Evolutionary conservation across 2,888 invertebrate genomes (phyloP).

Genomic region (Pachymerium ferrugineum): DNA sequence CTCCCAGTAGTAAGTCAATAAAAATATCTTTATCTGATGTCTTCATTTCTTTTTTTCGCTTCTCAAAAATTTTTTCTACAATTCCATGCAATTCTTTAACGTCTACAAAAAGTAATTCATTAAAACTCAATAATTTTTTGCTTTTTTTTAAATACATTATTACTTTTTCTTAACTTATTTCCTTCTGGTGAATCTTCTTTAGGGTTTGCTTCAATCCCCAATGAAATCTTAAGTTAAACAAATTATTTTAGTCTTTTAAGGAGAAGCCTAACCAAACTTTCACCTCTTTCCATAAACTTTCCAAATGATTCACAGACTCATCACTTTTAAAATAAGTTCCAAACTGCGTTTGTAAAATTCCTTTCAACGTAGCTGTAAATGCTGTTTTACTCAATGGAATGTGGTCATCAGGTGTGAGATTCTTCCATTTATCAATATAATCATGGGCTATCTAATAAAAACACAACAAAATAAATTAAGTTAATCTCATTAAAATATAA

Average conservation of each 20-base stretch:
- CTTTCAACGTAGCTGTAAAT: conserved; percentile 10
- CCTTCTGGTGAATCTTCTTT: not conserved
- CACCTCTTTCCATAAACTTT: not conserved
- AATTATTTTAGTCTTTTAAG: not conserved
- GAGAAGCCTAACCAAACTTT: not conserved
- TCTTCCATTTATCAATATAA: not conserved
- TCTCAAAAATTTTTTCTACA: not conserved
- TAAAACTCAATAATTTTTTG: too few relatives aligned
- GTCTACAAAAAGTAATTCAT: not conserved
- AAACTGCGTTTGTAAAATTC: not conserved
- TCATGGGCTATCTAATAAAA: not conserved
- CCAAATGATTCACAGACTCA: not conserved
- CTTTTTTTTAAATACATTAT: too few relatives aligned
- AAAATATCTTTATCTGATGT: not conserved
- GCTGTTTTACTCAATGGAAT: conserved; percentile 26
- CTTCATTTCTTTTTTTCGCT: not conserved
- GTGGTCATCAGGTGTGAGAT: not conserved
- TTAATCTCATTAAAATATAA: not conserved
- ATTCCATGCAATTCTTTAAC: not conserved
- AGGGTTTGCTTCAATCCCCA: not conserved
- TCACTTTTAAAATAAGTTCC: conserved; percentile 2
- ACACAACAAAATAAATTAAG: not conserved
- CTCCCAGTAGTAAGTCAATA: not conserved
- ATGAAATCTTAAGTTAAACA: not conserved
- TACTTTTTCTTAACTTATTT: not conserved